phyloP scores from a whole-genome alignment of 2,113 vertebrate genomes.

The Seriola quinqueradiata region DNA sequence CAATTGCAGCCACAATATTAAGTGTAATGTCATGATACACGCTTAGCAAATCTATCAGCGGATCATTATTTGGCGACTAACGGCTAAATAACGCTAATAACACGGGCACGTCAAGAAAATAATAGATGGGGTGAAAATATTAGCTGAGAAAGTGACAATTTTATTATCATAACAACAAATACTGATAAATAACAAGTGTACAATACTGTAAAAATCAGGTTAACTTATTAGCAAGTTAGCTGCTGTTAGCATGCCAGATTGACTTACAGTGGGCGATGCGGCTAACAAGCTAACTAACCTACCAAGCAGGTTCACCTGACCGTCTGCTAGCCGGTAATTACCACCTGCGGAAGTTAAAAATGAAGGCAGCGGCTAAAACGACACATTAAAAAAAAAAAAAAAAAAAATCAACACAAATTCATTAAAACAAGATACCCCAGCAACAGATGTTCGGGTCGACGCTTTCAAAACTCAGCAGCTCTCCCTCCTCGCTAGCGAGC shows the following conservation, averaged over 20 bases:
- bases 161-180: neutral
- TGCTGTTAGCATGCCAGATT: constrained; percentile 14
- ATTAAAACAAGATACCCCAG: constrained; percentile 5
- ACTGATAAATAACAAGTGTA: neutral
- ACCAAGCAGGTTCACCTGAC: neutral
- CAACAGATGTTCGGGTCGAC: constrained; percentile 60
- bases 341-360: neutral
- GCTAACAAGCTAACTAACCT: constrained; percentile 57
- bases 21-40: neutral
- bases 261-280: constrained; percentile 17
- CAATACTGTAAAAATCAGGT: neutral
- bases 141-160: neutral
- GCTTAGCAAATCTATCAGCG: neutral
- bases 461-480: constrained; percentile 21
- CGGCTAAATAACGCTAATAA: neutral
- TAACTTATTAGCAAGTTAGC: constrained; percentile 52
- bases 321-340: constrained; percentile 1
- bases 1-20: neutral
- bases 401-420: too few relatives aligned
- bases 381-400: neutral
- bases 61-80: constrained; percentile 8
- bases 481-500: constrained; percentile 28
- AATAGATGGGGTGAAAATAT: neutral
- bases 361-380: neutral
- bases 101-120: neutral